Conservation (phyloP, 2,888 invertebrate species). For the Melanargia galathea region DNA sequence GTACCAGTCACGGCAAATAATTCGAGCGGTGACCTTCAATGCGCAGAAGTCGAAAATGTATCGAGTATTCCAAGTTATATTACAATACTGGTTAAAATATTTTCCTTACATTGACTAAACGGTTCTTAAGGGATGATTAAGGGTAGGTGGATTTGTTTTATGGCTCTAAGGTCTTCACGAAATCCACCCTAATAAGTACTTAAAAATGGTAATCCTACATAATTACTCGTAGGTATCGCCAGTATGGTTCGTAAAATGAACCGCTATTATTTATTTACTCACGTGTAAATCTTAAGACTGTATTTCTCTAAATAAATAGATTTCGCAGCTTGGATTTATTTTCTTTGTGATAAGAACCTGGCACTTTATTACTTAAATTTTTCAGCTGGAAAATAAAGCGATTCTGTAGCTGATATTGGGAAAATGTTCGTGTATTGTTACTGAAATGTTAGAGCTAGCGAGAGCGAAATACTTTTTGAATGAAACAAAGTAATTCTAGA, state of each 20-base stretch:
- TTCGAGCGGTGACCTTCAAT: too few species aligned
- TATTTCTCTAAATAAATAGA: slow-evolving; percentile 5
- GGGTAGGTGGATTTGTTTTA: not conserved
- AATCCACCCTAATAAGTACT: too few species aligned
- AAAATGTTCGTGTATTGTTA: slow-evolving; percentile 64
- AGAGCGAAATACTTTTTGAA: slow-evolving; percentile 60
- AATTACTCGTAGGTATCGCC: too few species aligned
- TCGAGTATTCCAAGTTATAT: too few species aligned
- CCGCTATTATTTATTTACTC: too few species aligned
- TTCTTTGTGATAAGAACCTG: slow-evolving; percentile 17
- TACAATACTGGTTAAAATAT: not conserved
- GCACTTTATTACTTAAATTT: slow-evolving; percentile 75
- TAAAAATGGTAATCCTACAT: too few species aligned
- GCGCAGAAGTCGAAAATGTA: too few species aligned
- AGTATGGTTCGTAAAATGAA: too few species aligned
- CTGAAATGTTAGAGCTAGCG: slow-evolving; percentile 58
- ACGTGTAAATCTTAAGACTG: not conserved
- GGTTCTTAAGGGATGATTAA: not conserved
- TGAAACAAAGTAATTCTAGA: slow-evolving; percentile 41
- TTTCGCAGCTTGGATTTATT: slow-evolving; percentile 8
- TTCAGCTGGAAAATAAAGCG: slow-evolving; percentile 75
- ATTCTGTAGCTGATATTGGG: slow-evolving; percentile 79
- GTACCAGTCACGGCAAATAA: too few species aligned
- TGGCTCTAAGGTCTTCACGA: not conserved
- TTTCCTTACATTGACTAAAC: not conserved